Evolutionary conservation across 1,140 invertebrate species (phyloP).

Genomic region (Colletes latitarsis): DNA sequence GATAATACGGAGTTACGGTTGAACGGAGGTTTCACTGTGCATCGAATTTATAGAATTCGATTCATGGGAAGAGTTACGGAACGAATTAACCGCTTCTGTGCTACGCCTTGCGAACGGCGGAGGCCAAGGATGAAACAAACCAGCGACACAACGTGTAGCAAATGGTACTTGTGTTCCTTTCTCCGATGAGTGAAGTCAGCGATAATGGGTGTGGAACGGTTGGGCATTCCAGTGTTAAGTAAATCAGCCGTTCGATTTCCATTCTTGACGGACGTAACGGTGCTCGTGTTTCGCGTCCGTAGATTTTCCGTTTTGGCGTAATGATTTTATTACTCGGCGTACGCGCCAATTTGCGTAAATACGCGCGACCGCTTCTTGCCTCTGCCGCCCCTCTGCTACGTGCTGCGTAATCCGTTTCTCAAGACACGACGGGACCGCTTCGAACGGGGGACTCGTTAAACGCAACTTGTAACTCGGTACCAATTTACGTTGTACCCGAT

Average conservation of each 20-base stretch:
- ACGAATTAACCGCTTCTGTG: too few species aligned
- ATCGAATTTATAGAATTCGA: too few species aligned
- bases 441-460: slow-evolving; percentile 50
- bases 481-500: slow-evolving; percentile 62
- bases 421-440: slow-evolving; percentile 11
- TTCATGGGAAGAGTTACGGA: too few species aligned
- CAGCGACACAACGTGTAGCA: too few species aligned
- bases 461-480: slow-evolving; percentile 52
- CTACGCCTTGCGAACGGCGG: too few species aligned
- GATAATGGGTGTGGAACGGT: slow-evolving; percentile 20
- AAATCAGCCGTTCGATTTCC: slow-evolving; percentile 31
- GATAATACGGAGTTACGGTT: too few species aligned
- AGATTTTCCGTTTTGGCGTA: slow-evolving; percentile 29
- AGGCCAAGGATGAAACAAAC: too few species aligned
- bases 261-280: slow-evolving; percentile 21
- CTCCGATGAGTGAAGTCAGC: background rate
- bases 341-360: slow-evolving; percentile 44
- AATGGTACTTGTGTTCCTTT: background rate
- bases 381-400: background rate
- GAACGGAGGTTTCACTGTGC: too few species aligned
- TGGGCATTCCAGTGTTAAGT: slow-evolving; percentile 7
- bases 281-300: slow-evolving; percentile 34
- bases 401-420: background rate
- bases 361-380: slow-evolving; percentile 7
- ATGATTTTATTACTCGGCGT: slow-evolving; percentile 44